phyloP scores from a whole-genome alignment of 2,797 vertebrate species.

The Peromyscus attwateri region DNA sequence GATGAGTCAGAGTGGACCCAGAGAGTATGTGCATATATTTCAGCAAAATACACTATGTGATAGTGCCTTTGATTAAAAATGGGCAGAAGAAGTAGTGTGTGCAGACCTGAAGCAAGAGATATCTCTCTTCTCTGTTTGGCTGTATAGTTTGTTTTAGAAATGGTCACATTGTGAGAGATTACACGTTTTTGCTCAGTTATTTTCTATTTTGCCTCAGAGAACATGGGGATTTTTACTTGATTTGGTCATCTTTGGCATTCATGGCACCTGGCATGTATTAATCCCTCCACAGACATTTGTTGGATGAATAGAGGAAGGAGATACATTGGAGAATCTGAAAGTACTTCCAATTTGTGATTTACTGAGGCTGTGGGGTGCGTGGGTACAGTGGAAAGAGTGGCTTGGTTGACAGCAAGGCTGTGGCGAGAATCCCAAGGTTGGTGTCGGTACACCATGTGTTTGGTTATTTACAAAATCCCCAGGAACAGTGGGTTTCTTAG shows the following conservation, averaged over 20 bases:
- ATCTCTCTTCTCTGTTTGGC: neutral
- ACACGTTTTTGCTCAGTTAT: neutral
- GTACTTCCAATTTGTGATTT: neutral
- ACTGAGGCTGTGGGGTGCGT: neutral
- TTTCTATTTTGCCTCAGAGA: conserved; percentile 19
- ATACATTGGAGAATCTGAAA: neutral
- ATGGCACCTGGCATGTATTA: neutral
- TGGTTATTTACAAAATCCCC: neutral
- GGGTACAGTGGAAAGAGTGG: neutral
- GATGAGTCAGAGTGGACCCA: neutral
- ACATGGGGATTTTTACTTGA: neutral
- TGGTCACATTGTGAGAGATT: neutral
- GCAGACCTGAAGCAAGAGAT: neutral
- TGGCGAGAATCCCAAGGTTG: neutral
- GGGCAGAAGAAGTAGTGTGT: neutral
- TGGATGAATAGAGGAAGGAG: conserved; percentile 39
- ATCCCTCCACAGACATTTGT: neutral
- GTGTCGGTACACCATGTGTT: neutral
- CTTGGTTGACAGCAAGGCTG: neutral
- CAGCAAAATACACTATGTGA: neutral
- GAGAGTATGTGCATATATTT: neutral
- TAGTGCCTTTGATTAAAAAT: neutral
- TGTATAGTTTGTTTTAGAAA: neutral
- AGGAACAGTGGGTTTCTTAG: neutral
- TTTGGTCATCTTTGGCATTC: conserved; percentile 44